Evolutionary conservation across 2,113 vertebrate species (phyloP).

Genomic region (Cariama cristata): DNA sequence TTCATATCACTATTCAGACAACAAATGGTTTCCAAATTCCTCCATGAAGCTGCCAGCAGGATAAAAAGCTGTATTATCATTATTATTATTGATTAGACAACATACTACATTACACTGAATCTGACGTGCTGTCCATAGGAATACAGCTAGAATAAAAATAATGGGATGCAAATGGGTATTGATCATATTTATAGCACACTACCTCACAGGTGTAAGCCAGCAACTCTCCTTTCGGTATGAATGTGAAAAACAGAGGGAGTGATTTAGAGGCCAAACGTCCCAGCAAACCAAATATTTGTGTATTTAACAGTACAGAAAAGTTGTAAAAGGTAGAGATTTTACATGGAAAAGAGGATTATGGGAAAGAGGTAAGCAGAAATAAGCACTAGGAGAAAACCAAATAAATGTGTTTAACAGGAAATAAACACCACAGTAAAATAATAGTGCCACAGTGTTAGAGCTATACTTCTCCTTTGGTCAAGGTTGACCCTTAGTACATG

Average conservation of each 20-base stretch:
- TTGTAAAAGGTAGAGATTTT: background rate
- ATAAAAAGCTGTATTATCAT: constrained; percentile 14
- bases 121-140: background rate
- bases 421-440: background rate
- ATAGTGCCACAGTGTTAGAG: background rate
- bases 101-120: background rate
- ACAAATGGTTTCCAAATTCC: constrained; percentile 23
- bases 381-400: background rate
- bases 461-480: background rate
- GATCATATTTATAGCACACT: background rate
- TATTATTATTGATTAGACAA: constrained; percentile 51
- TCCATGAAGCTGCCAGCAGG: background rate
- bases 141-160: constrained; percentile 4
- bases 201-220: background rate
- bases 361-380: background rate
- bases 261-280: background rate
- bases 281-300: background rate
- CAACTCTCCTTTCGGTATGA: background rate
- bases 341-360: background rate
- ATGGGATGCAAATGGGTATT: constrained; percentile 10
- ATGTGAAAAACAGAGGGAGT: background rate
- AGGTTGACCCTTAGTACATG: background rate
- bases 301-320: background rate
- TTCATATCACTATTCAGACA: background rate
- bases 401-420: background rate